Base-by-base conservation (phyloP, 1,140 invertebrate genomes). In the Olivierus martensii region DNA sequence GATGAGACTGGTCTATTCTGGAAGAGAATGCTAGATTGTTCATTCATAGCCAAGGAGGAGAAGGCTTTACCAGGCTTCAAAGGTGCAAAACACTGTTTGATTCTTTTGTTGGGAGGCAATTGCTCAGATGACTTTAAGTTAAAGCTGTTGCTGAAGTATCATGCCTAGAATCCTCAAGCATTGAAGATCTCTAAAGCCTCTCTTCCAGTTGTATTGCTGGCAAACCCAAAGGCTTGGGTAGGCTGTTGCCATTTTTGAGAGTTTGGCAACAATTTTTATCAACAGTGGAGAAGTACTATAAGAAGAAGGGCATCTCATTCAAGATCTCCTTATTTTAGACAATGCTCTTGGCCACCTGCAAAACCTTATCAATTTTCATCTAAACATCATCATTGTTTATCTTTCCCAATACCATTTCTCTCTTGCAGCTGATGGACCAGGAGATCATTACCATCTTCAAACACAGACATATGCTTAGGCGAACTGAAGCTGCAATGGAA, bases 1-100 rank as follows among this genome's bases (percentile, higher is more conserved):
- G 56, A 60, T 53, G 61, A 62, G 48, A 63, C 38, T 21, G 51
- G 55, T 11, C 58, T 60, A 3, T 60, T 56, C 50, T 61, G 52
- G 61, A 63, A 61, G 39, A 59, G 44, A 45, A 49, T 61, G 51
- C 52, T 52, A 15, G 36, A 46, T 12, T 22, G 52, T 17, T 42
- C 42, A 18, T 59, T 52, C 48, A 34, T 46, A 21, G 19, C 28
- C 18, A n/a, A 15, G 3, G 39, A 51, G 38, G 49, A 58, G 41
- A 59, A 51, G 21, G 3, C 6, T 14, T 12, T 17, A 14, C 22
- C 49, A 15, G 58, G 56, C 15, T 59, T 51, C 35, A 58, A 56
- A 46, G 36, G n/a, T 28, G 36, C 52, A 19, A 60, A 52, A 47
- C 44, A 59, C 43, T 37, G 49, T 22, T 42, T 58, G 42, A 55